These are phyloP conservation scores for Trinorchestia longiramus DNA, from an alignment of 1,140 invertebrate genomes.

Conservation along the genomic window DNA sequence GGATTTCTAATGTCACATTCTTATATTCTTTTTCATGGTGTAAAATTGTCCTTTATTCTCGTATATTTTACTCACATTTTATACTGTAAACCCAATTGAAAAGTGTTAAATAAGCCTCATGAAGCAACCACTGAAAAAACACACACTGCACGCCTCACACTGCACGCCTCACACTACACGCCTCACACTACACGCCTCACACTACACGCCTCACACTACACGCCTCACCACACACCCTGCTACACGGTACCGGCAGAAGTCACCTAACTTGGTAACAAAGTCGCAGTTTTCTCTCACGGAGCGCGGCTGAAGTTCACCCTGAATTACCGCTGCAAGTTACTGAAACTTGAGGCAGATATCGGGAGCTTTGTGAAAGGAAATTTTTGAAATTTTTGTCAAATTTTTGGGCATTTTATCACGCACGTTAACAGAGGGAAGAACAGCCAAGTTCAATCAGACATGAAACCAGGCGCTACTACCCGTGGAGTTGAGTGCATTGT, in stretches of 20 bases:
- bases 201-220: background rate
- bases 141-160: background rate
- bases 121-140: too few species aligned
- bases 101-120: too few species aligned
- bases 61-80: too few species aligned
- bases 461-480: background rate
- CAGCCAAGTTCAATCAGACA: background rate
- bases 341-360: background rate
- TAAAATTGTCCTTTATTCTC: too few species aligned
- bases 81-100: too few species aligned
- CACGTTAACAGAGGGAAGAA: background rate
- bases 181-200: background rate
- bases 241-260: background rate
- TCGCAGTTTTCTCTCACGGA: background rate
- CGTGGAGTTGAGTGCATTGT: background rate
- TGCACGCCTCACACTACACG: background rate
- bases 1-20: too few species aligned
- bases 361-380: background rate
- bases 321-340: conserved; percentile 14
- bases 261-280: conserved; percentile 6
- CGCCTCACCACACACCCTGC: background rate
- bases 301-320: background rate
- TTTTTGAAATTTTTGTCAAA: background rate
- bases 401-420: background rate
- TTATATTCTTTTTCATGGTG: too few species aligned